Evolutionary conservation across 2,113 vertebrate genomes (phyloP).

Genomic region (Theropithecus gelada): DNA sequence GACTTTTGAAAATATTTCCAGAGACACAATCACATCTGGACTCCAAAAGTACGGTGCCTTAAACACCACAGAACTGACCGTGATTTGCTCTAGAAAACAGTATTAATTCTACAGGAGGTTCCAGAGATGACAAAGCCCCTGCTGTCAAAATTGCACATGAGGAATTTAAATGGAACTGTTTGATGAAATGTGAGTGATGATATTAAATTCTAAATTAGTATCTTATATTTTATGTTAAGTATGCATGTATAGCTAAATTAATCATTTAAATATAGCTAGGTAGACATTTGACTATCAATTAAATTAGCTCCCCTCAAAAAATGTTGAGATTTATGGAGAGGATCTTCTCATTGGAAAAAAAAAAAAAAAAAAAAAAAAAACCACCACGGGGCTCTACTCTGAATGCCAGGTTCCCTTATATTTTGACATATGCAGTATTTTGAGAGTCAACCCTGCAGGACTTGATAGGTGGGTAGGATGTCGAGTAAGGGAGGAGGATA

Average conservation of each 20-base stretch:
- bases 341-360: background rate
- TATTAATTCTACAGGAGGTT: background rate
- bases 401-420: background rate
- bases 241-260: background rate
- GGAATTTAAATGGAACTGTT: background rate
- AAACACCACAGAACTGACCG: background rate
- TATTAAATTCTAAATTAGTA: conserved; percentile 4
- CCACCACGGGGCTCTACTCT: background rate
- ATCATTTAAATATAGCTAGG: background rate
- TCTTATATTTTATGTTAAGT: background rate
- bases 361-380: background rate
- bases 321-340: background rate
- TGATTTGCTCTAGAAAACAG: conserved; percentile 49
- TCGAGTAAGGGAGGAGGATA: background rate
- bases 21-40: conserved; percentile 54
- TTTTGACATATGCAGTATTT: background rate
- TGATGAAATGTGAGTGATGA: background rate
- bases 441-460: background rate
- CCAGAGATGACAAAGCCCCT: background rate
- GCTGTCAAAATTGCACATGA: background rate
- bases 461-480: background rate
- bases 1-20: conserved; percentile 41
- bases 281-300: background rate
- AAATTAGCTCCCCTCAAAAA: background rate
- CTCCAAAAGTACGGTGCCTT: conserved; percentile 33